Base-by-base conservation (phyloP, 1,140 invertebrate genomes). In the Drosophila lowei region DNA sequence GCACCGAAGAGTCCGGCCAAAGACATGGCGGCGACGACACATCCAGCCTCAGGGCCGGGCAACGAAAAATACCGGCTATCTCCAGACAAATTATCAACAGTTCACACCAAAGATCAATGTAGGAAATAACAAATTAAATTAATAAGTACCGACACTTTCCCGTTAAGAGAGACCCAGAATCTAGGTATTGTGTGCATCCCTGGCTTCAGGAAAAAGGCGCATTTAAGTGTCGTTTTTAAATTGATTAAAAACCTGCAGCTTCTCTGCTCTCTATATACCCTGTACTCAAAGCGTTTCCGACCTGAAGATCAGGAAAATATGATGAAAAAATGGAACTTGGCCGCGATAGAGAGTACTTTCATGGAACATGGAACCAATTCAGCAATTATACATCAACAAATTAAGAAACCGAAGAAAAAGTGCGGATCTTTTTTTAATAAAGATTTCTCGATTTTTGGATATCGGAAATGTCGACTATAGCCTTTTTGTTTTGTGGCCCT, bases 151-250 rank as follows among this genome's bases (percentile, higher is more conserved):
- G 34, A 38, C 3, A 13, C 34, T 38, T 38, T 13, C 1, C 34
- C 5, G 9, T 13, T 1, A 13, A 13, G 4, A 11, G 9, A 11
- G 6, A 30, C 2, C 2, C 1, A 8, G 7, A 8, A 30, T 2
- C 7, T 2, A 30, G 3, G 34, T 13, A 57, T 16, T n/a, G 1
- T 18, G 2, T 43, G 16, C 64, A 68, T 1, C 50, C 63, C 65
- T 68, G 65, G 25, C 9, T 2, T 1, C 4, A 28, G 30, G 30
- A 41, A 71, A 76, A 44, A 56, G 47, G 46, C 68, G 48, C 62
- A 64, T 72, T 81, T 77, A 81, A 88, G 81, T 75, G 81, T 56
- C 74, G 25, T 67, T 86, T 86, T 81, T 72, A 88, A 85, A 85
- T 86, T 85, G 81, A 85, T 85, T 81, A 86, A 85, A 84, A 83